Base-by-base conservation (phyloP, 2,797 vertebrate genomes). In the Lacerta viridis region DNA sequence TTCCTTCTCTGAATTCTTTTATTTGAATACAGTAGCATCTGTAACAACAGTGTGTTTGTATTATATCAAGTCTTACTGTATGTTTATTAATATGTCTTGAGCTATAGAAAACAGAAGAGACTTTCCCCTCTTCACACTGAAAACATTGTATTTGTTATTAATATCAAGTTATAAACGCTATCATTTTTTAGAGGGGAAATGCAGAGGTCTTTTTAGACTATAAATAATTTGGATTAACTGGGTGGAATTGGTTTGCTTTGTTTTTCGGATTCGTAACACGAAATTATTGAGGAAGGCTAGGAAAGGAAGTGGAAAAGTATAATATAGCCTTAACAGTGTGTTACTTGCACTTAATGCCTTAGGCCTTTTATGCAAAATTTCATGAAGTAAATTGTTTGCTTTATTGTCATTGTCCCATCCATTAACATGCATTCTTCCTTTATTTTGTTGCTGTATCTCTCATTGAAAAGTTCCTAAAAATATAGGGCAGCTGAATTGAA, bases 111-210 rank as follows among this genome's bases (percentile, higher is more conserved):
- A 29, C 88, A 88, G 50, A 72, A 71, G 76, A 27, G 41, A 29
- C 27, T 2, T 43, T 25, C 71, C 64, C 55, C n/a, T 87, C 33
- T 64, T 76, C 80, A 43, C 74, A 83, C 88, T 89, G 69, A 90
- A 88, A 79, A 84, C 2, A 88, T 95, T 88, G 7, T 29, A 87
- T 91, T 89, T 41, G 50, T 78, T 68, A 23, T 87, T 91, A 82
- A 77, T 92, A 1, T 59, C 89, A 85, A 5, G 87, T 91, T 90
- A 69, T 90, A 90, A 89, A 90, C 41, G 61, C 50, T 86, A 4
- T 91, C 94, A 82, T 88, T 46, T 87, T 89, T 88, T 91, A 91
- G 69, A 36, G 55, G 77, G 95, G 94, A 93, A 91, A 55, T 64
- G 80, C 18, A 87, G 33, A 64, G 2, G 3, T 64, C 4, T 20